Conservation (phyloP, 2,888 invertebrate genomes). For the Meliscaeva auricollis region DNA sequence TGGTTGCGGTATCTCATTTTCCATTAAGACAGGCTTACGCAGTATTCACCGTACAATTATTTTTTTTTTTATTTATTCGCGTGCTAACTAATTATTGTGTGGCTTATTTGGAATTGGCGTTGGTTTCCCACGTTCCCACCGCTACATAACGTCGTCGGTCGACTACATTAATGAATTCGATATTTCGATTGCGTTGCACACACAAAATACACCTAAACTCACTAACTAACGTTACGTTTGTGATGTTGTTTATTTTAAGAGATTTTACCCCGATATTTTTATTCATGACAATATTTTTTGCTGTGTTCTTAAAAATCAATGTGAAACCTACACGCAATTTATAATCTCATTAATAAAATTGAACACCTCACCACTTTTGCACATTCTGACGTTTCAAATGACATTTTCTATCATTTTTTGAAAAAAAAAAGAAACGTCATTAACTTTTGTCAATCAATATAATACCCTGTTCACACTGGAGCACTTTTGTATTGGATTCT, state of each 20-base stretch:
- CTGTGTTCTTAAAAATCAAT: conserved; percentile 20
- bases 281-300: conserved; percentile 6
- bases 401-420: conserved; percentile 34
- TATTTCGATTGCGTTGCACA: conserved; percentile 7
- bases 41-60: conserved; percentile 6
- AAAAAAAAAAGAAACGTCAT: conserved; percentile 26
- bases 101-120: conserved; percentile 58
- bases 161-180: neutral
- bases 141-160: neutral
- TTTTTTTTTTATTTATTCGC: conserved; percentile 51
- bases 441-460: conserved; percentile 57
- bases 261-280: conserved; percentile 22
- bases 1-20: conserved; percentile 14
- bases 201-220: conserved; percentile 26
- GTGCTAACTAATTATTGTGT: conserved; percentile 67
- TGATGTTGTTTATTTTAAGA: conserved; percentile 13
- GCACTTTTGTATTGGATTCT: conserved; percentile 29
- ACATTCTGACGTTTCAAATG: conserved; percentile 14
- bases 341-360: conserved; percentile 47
- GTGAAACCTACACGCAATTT: conserved; percentile 33
- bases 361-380: conserved; percentile 13
- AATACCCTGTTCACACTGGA: conserved; percentile 9
- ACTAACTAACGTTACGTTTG: neutral
- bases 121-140: conserved; percentile 42
- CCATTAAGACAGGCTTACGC: conserved; percentile 7